Evolutionary conservation across 2,113 vertebrate species (phyloP).

Genomic region (Speoplatyrhinus poulsoni): DNA sequence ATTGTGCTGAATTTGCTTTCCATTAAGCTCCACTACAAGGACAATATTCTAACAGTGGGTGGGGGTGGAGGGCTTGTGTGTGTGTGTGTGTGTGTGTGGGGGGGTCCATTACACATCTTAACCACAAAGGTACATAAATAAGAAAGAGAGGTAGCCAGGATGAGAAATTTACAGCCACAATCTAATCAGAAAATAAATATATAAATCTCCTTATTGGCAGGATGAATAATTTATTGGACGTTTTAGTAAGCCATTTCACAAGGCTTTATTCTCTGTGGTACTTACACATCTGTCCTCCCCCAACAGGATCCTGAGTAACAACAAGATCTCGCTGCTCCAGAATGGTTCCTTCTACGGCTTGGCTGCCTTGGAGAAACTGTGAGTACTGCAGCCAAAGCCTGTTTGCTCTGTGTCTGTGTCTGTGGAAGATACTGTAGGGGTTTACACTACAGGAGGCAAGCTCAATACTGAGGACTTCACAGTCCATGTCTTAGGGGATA

Average conservation of each 20-base stretch:
- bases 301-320: slow-evolving; percentile 85
- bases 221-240: slow-evolving; percentile 48
- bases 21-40: slow-evolving; percentile 38
- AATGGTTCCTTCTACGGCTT: slow-evolving; percentile 84
- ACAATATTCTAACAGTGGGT: slow-evolving; percentile 45
- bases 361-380: slow-evolving; percentile 84
- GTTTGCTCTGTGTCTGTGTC: too few species aligned
- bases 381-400: slow-evolving; percentile 71
- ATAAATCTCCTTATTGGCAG: slow-evolving; percentile 50
- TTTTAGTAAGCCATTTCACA: slow-evolving; percentile 39
- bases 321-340: slow-evolving; percentile 84
- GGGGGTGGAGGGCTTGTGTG: neutral
- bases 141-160: slow-evolving; percentile 46
- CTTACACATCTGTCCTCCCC: slow-evolving; percentile 37
- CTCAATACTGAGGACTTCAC: slow-evolving; percentile 3
- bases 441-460: slow-evolving; percentile 20
- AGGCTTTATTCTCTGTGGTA: slow-evolving; percentile 25
- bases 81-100: neutral
- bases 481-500: slow-evolving; percentile 44
- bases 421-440: slow-evolving; percentile 24
- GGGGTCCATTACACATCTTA: slow-evolving; percentile 51
- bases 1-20: slow-evolving; percentile 54
- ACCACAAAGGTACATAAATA: slow-evolving; percentile 54
- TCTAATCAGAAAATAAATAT: slow-evolving; percentile 51
- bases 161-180: slow-evolving; percentile 42